Base-by-base conservation (phyloP, 2,888 invertebrate species). In the Drosophila percnosoma region DNA sequence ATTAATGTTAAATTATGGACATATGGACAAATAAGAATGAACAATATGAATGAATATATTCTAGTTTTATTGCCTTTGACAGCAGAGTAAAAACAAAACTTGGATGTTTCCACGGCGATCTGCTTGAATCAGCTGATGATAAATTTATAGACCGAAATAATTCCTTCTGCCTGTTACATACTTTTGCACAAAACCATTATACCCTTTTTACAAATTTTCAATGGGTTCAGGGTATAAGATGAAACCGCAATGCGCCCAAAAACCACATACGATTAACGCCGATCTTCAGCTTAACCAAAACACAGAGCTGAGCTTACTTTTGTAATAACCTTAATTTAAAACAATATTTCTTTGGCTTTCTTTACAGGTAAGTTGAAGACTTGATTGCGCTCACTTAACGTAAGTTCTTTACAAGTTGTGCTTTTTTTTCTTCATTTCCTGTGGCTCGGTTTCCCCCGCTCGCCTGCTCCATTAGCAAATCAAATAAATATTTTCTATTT, bases 301-400 rank as follows among this genome's bases (percentile, higher is more conserved):
- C 40, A 68, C 21, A 34, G n/a, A 51, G 52, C 24, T 53, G 2
- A 42, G 49, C 42, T 71, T 31, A 36, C 34, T 48, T 63, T 48
- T 55, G 24, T 75, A 68, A 61, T 66, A 66, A 66, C 55, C 72
- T 42, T 29, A 65, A 87, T 89, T 73, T 84, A 84, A 85, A 87
- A 85, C 60, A 85, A 82, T 85, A 87, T 83, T 63, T 72, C 21
- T 57, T 57, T 57, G 15, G 18, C 36, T 81, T 65, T 90, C 70
- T 72, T 88, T 90, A 38, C 88, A 85, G 89, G 90, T 90, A 80
- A 86, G 85, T 82, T 53, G n/a, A 64, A 48, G 38, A 34, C 31
- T 36, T 36, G 58, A 40, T 31, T 68, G 34, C 59, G 52, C 38
- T 52, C 51, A 78, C 69, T 78, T 75, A 63, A 72, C 61, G 85